Evolutionary conservation across 2,888 invertebrate species (phyloP).

Genomic region (Trissonchulus sp.): DNA sequence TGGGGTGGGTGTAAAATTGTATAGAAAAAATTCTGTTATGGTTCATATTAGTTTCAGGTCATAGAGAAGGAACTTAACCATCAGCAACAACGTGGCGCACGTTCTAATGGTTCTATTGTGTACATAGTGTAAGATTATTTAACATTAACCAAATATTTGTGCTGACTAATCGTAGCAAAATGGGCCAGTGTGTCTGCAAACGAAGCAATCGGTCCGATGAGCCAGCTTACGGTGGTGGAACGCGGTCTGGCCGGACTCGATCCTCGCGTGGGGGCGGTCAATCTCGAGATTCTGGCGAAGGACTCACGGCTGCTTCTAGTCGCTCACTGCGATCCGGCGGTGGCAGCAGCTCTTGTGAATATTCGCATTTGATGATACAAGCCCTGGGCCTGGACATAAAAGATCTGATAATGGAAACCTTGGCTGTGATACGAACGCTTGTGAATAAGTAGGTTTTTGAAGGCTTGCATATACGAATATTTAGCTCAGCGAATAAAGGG

Average conservation of each 20-base stretch:
- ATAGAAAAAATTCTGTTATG: no score
- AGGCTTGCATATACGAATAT: not conserved
- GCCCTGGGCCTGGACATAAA: conserved; percentile 49
- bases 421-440: conserved; percentile 70
- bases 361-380: not conserved
- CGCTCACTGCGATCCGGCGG: not conserved
- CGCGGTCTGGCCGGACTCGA: not conserved
- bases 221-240: not conserved
- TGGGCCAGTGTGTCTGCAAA: conserved; percentile 19
- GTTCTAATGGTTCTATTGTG: no score
- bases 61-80: no score
- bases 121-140: no score
- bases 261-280: not conserved
- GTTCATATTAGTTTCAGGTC: no score
- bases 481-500: no score
- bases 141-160: not conserved
- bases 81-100: no score
- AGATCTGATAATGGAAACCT: conserved; percentile 70
- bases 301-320: not conserved
- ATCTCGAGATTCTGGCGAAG: not conserved
- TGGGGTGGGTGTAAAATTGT: no score
- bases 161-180: not conserved
- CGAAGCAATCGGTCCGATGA: not conserved
- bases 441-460: conserved; percentile 69
- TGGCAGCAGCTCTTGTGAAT: no score